Evolutionary conservation across 2,797 vertebrate genomes (phyloP).

Genomic region (Lophius americanus): DNA sequence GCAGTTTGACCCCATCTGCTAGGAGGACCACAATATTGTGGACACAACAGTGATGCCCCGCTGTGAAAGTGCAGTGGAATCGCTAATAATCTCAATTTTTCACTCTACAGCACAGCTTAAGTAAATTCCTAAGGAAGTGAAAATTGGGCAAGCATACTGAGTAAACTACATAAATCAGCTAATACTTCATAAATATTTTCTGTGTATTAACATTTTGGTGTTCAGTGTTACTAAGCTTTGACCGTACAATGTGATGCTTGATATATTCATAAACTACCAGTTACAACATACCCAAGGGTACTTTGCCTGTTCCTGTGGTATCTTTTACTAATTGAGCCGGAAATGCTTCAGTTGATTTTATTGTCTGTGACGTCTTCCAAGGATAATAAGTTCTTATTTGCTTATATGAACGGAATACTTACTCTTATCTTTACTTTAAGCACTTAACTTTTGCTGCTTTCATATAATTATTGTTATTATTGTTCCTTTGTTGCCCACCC

Average conservation of each 20-base stretch:
- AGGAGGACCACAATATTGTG: background rate
- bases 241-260: conserved; percentile 18
- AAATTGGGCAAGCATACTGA: background rate
- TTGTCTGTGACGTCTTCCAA: too few species aligned
- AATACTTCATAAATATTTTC: background rate
- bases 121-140: background rate
- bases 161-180: background rate
- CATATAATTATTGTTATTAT: too few species aligned
- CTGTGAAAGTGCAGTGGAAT: conserved; percentile 1
- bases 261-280: conserved; percentile 10
- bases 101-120: background rate
- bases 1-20: background rate
- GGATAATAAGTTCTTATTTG: too few species aligned
- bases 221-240: conserved; percentile 21
- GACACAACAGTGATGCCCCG: background rate
- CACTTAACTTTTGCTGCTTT: too few species aligned
- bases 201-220: conserved; percentile 16
- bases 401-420: too few species aligned
- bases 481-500: too few species aligned
- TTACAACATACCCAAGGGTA: conserved; percentile 2
- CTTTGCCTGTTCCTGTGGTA: background rate
- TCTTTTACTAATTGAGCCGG: conserved; percentile 1
- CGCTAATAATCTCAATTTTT: background rate
- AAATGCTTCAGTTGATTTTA: background rate
- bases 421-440: too few species aligned